Percentiles rank a stretch among this genome's conserved stretches.
phyloP scores from a whole-genome alignment of 2,113 vertebrate genomes.

The Athene cunicularia region DNA sequence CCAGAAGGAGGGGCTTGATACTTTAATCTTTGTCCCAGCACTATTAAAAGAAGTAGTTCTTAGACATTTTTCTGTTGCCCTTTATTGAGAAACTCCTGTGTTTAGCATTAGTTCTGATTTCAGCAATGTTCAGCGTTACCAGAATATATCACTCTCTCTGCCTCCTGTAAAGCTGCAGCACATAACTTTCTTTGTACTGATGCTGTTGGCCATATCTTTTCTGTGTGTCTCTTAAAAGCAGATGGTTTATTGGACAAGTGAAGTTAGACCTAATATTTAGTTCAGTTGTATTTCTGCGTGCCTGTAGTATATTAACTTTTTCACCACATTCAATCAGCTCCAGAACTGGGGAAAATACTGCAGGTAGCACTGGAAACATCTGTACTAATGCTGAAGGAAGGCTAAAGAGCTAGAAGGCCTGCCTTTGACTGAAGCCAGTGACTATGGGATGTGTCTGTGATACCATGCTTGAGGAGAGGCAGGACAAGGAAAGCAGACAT shows the following conservation, averaged over 20 bases:
- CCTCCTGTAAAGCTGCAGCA: neutral
- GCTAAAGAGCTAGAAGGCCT: neutral
- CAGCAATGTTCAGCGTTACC: rapidly evolving
- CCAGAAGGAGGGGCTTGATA: neutral
- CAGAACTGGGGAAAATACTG: neutral
- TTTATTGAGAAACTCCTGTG: neutral
- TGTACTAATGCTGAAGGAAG: neutral
- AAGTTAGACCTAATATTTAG: neutral
- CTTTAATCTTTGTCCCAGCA: neutral
- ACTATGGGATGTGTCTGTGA: neutral
- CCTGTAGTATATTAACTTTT: neutral
- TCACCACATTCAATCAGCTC: neutral
- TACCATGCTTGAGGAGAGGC: neutral
- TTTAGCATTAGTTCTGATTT: neutral
- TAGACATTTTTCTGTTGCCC: neutral
- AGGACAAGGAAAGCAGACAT: neutral
- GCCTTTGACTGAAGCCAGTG: neutral
- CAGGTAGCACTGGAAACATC: neutral
- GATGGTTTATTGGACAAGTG: neutral
- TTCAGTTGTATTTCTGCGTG: neutral
- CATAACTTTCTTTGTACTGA: neutral
- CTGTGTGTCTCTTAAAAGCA: neutral
- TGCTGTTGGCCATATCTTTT: neutral
- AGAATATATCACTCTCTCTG: neutral
- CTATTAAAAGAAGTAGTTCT: neutral